Evolutionary conservation across 2,113 vertebrate genomes (phyloP).

Genomic region (Sinocyclocheilus anophthalmus): DNA sequence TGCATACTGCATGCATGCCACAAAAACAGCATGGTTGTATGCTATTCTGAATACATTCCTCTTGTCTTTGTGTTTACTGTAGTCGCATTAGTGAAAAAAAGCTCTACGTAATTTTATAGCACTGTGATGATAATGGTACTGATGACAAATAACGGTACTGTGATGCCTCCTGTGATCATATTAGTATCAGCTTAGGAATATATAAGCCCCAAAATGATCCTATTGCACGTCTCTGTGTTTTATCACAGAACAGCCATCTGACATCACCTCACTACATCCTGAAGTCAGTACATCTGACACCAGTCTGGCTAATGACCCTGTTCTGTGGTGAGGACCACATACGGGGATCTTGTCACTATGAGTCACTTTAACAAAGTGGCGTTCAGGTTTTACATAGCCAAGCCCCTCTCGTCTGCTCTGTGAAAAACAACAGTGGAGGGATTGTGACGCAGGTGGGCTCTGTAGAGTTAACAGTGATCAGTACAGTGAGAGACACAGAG

Average conservation of each 20-base stretch:
- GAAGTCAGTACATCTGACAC: background rate
- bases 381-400: slow-evolving; percentile 30
- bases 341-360: slow-evolving; percentile 7
- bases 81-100: background rate
- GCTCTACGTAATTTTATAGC: background rate
- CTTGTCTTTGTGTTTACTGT: background rate
- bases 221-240: background rate
- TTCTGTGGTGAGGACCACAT: background rate
- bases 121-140: background rate
- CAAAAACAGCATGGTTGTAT: background rate
- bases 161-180: background rate
- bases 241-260: background rate
- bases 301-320: slow-evolving; percentile 16
- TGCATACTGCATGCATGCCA: too few relatives aligned
- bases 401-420: background rate
- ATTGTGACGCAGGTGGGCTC: background rate
- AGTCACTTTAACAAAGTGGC: slow-evolving; percentile 22
- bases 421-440: background rate
- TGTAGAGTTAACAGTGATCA: background rate
- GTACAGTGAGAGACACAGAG: background rate
- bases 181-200: background rate
- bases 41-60: background rate
- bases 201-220: background rate
- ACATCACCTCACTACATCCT: slow-evolving; percentile 11
- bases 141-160: background rate